A percentile compares a stretch with the other conserved stretches of the same genome.
Conservation (phyloP, 2,888 invertebrate species). For the Synanthedon tipuliformis region DNA sequence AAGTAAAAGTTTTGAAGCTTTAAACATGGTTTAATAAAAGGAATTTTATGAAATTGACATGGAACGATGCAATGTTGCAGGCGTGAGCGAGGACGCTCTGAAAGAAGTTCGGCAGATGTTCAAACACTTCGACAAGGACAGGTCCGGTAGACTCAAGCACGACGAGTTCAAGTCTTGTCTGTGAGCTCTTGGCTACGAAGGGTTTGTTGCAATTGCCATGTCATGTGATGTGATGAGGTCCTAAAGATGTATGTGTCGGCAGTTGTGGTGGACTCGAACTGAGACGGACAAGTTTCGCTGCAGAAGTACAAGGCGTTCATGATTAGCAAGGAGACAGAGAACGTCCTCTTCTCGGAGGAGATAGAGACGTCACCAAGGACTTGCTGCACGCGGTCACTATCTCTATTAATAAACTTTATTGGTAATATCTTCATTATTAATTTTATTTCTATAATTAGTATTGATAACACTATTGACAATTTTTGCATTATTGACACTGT, state of each 20-base stretch:
- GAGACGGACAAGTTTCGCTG: constrained; percentile 98
- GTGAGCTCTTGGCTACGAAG: constrained; percentile 96
- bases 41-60: no score
- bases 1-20: no score
- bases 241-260: constrained; percentile 7
- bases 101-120: no score
- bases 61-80: no score
- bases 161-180: constrained; percentile 99
- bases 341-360: constrained; percentile 98
- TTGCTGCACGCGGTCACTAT: constrained; percentile 91
- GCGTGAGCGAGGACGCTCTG: no score
- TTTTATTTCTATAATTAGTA: no score
- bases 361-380: constrained; percentile 98
- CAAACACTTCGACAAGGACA: no score
- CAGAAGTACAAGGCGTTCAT: no score
- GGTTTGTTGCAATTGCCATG: constrained; percentile 9
- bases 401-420: constrained; percentile 13
- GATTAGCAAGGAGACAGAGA: constrained; percentile 99
- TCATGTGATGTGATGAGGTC: background rate
- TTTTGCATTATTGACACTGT: no score
- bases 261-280: constrained; percentile 91
- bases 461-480: no score
- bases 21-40: no score
- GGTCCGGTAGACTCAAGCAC: constrained; percentile 83
- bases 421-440: no score